phyloP scores from a whole-genome alignment of 2,113 vertebrate genomes.

The Bagarius yarrelli region DNA sequence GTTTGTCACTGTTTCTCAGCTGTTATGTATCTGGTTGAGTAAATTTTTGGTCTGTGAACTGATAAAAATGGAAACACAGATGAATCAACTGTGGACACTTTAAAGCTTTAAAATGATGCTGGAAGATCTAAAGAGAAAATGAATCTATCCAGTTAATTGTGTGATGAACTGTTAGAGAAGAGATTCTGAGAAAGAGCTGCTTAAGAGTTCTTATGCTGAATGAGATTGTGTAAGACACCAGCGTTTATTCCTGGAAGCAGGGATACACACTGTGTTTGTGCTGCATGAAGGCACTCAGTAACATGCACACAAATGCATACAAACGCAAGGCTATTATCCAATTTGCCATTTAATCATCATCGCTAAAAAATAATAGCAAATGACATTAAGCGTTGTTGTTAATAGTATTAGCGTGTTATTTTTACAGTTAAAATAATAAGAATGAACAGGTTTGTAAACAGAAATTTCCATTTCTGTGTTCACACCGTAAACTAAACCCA shows the following conservation, averaged over 20 bases:
- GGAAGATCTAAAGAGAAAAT: not conserved
- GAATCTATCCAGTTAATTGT: not conserved
- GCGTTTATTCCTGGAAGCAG: conserved; percentile 5
- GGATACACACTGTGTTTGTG: conserved; percentile 5
- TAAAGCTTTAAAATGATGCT: not conserved
- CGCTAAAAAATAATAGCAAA: not conserved
- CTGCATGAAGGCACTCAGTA: not conserved
- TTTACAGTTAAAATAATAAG: not conserved
- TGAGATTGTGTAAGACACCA: not conserved
- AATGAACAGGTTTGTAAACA: not conserved
- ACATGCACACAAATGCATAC: not conserved
- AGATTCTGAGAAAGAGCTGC: conserved; percentile 14
- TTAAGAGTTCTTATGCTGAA: not conserved
- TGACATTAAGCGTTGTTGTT: not conserved
- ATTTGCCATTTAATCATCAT: not conserved
- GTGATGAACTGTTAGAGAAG: not conserved
- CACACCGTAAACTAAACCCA: not conserved
- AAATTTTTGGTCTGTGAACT: conserved; percentile 3
- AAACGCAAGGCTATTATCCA: not conserved
- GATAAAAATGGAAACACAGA: not conserved
- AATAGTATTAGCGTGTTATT: not conserved
- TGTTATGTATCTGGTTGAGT: conserved; percentile 15
- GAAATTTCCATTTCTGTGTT: not conserved
- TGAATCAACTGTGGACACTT: not conserved
- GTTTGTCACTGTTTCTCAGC: conserved; percentile 18